These are phyloP conservation scores for Ciconia boyciana DNA, from an alignment of 2,113 vertebrate species.

Conservation along the genomic window DNA sequence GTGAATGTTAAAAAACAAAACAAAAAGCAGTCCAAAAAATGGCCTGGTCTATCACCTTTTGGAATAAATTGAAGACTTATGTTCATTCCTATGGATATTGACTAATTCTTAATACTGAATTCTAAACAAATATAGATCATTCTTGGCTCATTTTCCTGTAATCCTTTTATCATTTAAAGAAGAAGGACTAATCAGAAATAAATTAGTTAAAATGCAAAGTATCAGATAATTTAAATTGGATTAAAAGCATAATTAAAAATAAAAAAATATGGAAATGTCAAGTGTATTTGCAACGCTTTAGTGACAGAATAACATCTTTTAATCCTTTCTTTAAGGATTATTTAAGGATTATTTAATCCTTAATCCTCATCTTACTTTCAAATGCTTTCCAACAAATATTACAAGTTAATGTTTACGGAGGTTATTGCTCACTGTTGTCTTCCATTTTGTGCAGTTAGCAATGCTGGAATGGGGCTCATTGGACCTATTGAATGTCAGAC, in stretches of 20 bases:
- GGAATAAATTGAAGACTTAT: not conserved
- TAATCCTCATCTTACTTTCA: not conserved
- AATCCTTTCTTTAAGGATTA: not conserved
- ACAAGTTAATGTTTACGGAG: not conserved
- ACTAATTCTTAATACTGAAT: not conserved
- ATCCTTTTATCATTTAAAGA: not conserved
- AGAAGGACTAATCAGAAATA: not conserved
- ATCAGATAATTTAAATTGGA: not conserved
- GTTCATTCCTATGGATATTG: not conserved
- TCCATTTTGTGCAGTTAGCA: slow-evolving; percentile 76
- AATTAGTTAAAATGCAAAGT: not conserved
- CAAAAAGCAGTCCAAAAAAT: not conserved
- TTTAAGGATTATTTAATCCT: not conserved
- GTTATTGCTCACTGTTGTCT: not conserved
- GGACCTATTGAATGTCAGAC: slow-evolving; percentile 86
- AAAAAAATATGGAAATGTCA: not conserved
- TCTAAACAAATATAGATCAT: not conserved
- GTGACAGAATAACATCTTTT: not conserved
- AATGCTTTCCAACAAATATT: not conserved
- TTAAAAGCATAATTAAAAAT: not conserved
- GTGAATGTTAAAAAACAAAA: not conserved
- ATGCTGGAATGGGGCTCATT: slow-evolving; percentile 85
- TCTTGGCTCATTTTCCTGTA: not conserved
- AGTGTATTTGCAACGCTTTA: not conserved
- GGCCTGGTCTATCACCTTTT: not conserved